Conservation (phyloP, 2,888 invertebrate genomes). For the Oscheius sp. region DNA sequence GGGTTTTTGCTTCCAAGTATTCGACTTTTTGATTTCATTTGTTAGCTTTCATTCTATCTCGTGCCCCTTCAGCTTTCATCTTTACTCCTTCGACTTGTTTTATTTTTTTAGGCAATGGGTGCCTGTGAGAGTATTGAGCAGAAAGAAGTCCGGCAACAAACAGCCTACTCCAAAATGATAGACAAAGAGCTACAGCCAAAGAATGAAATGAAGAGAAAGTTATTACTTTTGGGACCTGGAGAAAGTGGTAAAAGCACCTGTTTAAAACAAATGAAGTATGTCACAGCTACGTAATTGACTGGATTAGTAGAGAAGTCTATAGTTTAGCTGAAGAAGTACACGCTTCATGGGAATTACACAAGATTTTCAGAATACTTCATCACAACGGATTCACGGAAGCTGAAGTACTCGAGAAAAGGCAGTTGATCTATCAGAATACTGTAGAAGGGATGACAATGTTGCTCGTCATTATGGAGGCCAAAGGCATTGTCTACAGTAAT, state of each 20-base stretch:
- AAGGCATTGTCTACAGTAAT: conserved; percentile 4
- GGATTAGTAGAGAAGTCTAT: neutral
- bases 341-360: neutral
- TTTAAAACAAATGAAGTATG: conserved; percentile 60
- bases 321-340: too few relatives aligned
- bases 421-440: conserved; percentile 47
- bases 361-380: conserved; percentile 54
- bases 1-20: too few relatives aligned
- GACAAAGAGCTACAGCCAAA: conserved; percentile 28
- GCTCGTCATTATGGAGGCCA: conserved; percentile 16
- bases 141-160: conserved; percentile 21
- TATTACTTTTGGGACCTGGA: conserved; percentile 54
- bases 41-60: too few relatives aligned
- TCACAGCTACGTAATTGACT: conserved; percentile 2
- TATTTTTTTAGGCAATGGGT: conserved; percentile 17
- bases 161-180: conserved; percentile 10
- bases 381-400: conserved; percentile 50
- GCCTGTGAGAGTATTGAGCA: conserved; percentile 24
- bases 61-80: neutral
- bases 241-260: conserved; percentile 66
- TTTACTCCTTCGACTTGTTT: neutral
- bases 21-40: too few relatives aligned
- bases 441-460: conserved; percentile 21
- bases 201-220: conserved; percentile 28
- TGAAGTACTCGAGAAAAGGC: conserved; percentile 53